A percentile compares a stretch with the other conserved stretches of the same genome.
These are phyloP conservation scores for Gymnarchus niloticus DNA, from an alignment of 2,113 vertebrate species.

Conservation along the genomic window DNA sequence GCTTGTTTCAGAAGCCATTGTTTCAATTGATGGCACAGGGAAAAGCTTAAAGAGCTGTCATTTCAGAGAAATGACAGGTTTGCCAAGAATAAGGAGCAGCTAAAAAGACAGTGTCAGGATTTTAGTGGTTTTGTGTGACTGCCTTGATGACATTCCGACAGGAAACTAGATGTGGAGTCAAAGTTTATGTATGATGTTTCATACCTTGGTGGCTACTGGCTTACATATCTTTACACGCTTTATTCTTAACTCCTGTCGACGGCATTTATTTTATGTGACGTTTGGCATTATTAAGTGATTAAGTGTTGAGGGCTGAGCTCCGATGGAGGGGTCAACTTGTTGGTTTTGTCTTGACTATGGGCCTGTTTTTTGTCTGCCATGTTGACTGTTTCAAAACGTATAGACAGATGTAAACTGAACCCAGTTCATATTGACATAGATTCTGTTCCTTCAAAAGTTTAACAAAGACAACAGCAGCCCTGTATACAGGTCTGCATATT, in stretches of 20 bases:
- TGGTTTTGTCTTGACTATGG: not conserved
- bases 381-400: not conserved
- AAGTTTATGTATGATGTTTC: not conserved
- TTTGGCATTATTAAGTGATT: not conserved
- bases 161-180: constrained; percentile 3
- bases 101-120: constrained; percentile 18
- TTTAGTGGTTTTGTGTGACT: constrained; percentile 30
- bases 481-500: not conserved
- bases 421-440: not conserved
- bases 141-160: constrained; percentile 18
- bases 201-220: not conserved
- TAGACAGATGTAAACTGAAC: not conserved
- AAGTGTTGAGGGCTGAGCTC: not conserved
- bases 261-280: not conserved
- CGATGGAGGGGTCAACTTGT: not conserved
- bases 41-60: constrained; percentile 30
- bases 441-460: not conserved
- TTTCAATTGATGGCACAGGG: constrained; percentile 30
- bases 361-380: not conserved
- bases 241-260: constrained; percentile 5
- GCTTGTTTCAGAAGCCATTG: constrained; percentile 38
- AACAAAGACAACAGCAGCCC: not conserved
- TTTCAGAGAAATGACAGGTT: constrained; percentile 34
- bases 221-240: not conserved
- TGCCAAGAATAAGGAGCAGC: constrained; percentile 29